Conservation (phyloP, 2,797 vertebrate genomes). For the Sebastes minor region DNA sequence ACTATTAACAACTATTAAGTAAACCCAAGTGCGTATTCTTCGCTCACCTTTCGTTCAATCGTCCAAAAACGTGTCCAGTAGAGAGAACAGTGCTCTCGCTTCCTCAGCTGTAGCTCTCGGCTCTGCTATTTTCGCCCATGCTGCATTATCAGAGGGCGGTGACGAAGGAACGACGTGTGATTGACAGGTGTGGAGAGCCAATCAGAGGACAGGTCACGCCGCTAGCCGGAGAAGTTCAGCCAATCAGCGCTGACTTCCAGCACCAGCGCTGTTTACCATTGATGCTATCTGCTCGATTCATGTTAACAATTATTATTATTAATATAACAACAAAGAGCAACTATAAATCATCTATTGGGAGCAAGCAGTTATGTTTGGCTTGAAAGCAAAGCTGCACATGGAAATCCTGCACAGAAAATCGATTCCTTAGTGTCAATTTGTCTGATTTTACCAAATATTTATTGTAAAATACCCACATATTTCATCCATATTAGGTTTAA, state of each 20-base stretch:
- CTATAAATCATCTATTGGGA: background rate
- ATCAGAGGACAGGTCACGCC: conserved; percentile 48
- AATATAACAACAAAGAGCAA: conserved; percentile 8
- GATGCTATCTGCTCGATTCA: conserved; percentile 27
- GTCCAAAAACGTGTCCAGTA: conserved; percentile 50
- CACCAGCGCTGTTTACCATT: conserved; percentile 70
- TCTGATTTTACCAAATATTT: background rate
- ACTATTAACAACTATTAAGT: too few species aligned
- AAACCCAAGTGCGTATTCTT: background rate
- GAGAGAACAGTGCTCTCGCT: conserved; percentile 24
- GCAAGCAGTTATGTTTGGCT: background rate
- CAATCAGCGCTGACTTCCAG: conserved; percentile 66
- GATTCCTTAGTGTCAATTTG: background rate
- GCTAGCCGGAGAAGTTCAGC: conserved; percentile 17
- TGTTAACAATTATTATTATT: conserved; percentile 4
- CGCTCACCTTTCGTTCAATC: conserved; percentile 69
- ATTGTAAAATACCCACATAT: background rate
- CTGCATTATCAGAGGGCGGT: conserved; percentile 84
- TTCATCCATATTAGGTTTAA: background rate
- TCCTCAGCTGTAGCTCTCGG: conserved; percentile 62
- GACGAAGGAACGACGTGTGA: conserved; percentile 38
- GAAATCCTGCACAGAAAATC: background rate
- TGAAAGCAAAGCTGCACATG: background rate
- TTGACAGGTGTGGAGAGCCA: conserved; percentile 58
- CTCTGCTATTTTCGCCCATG: conserved; percentile 84